Evolutionary conservation across 2,113 vertebrate genomes (phyloP).

Genomic region (Pungitius pungitius): DNA sequence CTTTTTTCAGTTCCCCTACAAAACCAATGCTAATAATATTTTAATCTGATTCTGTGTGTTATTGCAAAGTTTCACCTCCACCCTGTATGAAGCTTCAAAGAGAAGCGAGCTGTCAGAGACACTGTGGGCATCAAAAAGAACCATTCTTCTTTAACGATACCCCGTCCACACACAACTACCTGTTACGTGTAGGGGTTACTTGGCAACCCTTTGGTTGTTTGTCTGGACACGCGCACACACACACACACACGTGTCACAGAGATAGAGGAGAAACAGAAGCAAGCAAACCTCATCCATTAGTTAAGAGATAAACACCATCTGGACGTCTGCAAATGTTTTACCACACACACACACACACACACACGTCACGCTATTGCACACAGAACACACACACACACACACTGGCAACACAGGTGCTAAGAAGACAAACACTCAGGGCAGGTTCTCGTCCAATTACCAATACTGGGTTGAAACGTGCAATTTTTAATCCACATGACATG

Average conservation of each 20-base stretch:
- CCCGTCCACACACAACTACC: slow-evolving; percentile 2
- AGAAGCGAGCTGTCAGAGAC: not conserved
- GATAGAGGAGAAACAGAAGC: not conserved
- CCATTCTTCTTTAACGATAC: not conserved
- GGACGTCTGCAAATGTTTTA: slow-evolving; percentile 44
- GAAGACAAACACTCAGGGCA: not conserved
- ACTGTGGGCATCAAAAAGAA: not conserved
- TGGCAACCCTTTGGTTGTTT: slow-evolving; percentile 13
- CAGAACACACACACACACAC: slow-evolving; percentile 9
- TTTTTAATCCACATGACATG: not conserved
- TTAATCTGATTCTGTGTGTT: slow-evolving; percentile 45
- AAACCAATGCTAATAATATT: slow-evolving; percentile 64
- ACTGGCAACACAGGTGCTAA: slow-evolving; percentile 3
- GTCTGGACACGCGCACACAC: slow-evolving; percentile 2
- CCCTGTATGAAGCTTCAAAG: not conserved
- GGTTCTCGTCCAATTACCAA: not conserved
- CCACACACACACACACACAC: slow-evolving; percentile 24
- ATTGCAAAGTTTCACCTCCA: slow-evolving; percentile 14
- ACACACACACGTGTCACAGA: slow-evolving; percentile 30
- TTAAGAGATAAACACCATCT: slow-evolving; percentile 74
- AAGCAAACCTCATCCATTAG: slow-evolving; percentile 37
- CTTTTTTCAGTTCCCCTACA: not conserved
- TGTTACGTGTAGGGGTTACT: slow-evolving; percentile 27
- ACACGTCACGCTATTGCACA: too few relatives aligned
- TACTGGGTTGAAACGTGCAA: not conserved